phyloP scores from a whole-genome alignment of 2,113 vertebrate species.

The Grus americana region DNA sequence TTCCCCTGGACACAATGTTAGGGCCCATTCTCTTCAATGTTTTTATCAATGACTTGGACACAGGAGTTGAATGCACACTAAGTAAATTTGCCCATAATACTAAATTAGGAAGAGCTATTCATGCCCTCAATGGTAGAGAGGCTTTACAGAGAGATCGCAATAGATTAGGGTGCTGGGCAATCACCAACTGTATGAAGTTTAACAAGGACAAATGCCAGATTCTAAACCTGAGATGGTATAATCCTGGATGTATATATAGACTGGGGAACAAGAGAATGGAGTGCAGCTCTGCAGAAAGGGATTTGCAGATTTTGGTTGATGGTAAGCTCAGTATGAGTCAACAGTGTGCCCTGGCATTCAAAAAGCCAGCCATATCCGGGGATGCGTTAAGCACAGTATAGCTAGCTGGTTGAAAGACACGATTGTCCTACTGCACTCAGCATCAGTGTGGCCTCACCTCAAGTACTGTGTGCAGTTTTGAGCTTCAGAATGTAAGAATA shows the following conservation, averaged over 20 bases:
- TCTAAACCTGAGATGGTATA: not conserved
- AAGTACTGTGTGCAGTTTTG: not conserved
- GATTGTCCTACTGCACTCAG: not conserved
- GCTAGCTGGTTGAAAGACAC: not conserved
- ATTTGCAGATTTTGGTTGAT: not conserved
- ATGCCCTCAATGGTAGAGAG: not conserved
- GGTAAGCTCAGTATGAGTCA: not conserved
- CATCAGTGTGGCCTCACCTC: not conserved
- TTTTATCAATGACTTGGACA: not conserved
- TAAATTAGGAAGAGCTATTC: not conserved
- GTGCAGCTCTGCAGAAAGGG: not conserved
- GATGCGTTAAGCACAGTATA: not conserved
- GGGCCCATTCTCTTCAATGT: not conserved
- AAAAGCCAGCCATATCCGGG: not conserved
- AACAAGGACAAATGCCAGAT: not conserved
- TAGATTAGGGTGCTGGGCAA: not conserved
- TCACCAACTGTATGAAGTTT: not conserved
- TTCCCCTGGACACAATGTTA: not conserved
- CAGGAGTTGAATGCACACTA: not conserved
- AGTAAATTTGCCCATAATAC: not conserved
- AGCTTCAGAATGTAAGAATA: not conserved
- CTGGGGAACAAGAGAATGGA: not conserved
- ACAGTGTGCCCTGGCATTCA: not conserved
- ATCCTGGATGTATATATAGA: not conserved
- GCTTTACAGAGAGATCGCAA: not conserved